Evolutionary conservation across 2,113 vertebrate genomes (phyloP), one percentile per base, ranked within the genome.

Genomic region (Elaphurus davidianus): DNA sequence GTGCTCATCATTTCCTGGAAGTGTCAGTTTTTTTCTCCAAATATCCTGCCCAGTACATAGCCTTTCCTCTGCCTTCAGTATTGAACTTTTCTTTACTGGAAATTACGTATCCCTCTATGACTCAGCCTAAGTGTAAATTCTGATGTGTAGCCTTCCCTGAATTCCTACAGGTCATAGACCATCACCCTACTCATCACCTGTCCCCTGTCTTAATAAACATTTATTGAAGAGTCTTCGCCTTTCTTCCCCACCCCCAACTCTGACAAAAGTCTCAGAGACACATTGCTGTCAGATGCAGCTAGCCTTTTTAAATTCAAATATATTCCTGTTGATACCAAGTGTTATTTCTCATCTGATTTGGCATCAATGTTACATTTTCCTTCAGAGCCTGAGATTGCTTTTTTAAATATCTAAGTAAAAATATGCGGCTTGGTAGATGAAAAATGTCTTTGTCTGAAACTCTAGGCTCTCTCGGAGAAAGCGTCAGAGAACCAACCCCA

Each of bases 221-320:
- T 91, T 82, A 52, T 16, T 62, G 15, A 89, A 93, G 86, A 45
- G 8, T 50, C 86, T 50, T 45, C 13, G 27, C 67, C 83, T 33
- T 54, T 62, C 43, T 79, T n/a, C 86, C 87, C 98, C 43, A 5
- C 54, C 76, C 83, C 95, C 76, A 71, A 45, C 52, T 88, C 60
- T 91, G 6, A 55, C 81, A 94, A 52, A 50, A 87, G 97, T 60
- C 97, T 96, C 98, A 64, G 94, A 98, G 94, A 97, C 97, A 97
- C 98, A 97, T 85, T 98, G 98, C 97, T 93, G 97, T 98, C 98
- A 98, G 98, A 98, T 97, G 98, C 96, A 98, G 96, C 97, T 96
- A 96, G 98, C 96, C 98, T 98, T 97, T 98, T 98, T 91, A 98
- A 97, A 98, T 98, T 98, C 98, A 98, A 98, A 98, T 98, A 97